Percentiles rank a stretch among this genome's conserved stretches.
phyloP scores from a whole-genome alignment of 2,113 vertebrate species.

The Lamprotornis superbus region DNA sequence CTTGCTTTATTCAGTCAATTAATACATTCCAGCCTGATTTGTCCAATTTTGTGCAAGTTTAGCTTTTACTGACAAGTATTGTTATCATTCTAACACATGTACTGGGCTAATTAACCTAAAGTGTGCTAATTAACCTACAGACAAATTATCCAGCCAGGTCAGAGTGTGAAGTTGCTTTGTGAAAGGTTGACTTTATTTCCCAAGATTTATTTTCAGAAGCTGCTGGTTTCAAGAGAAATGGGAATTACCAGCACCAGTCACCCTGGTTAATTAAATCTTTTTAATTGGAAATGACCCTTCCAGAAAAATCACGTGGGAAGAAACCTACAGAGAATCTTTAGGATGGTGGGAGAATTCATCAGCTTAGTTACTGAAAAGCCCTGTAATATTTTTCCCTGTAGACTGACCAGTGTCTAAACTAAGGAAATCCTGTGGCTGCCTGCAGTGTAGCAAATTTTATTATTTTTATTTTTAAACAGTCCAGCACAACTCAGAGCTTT shows the following conservation, averaged over 20 bases:
- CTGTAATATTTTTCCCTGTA: not conserved
- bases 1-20: not conserved
- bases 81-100: not conserved
- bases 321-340: not conserved
- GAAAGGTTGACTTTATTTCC: not conserved
- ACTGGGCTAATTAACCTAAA: not conserved
- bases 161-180: not conserved
- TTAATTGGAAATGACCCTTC: constrained; percentile 27
- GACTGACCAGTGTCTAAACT: not conserved
- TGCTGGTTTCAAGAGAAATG: not conserved
- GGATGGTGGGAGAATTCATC: not conserved
- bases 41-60: not conserved
- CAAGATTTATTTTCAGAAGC: not conserved
- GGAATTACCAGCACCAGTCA: not conserved
- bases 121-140: not conserved
- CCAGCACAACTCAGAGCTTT: not conserved
- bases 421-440: not conserved
- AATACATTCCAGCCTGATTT: not conserved
- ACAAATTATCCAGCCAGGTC: not conserved
- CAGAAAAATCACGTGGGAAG: not conserved
- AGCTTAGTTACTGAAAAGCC: not conserved
- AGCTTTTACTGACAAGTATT: not conserved
- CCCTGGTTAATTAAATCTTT: not conserved
- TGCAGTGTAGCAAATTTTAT: not conserved
- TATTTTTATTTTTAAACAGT: not conserved